Evolutionary conservation across 2,888 invertebrate genomes (phyloP).

Genomic region (Pogonocherus hispidulus): DNA sequence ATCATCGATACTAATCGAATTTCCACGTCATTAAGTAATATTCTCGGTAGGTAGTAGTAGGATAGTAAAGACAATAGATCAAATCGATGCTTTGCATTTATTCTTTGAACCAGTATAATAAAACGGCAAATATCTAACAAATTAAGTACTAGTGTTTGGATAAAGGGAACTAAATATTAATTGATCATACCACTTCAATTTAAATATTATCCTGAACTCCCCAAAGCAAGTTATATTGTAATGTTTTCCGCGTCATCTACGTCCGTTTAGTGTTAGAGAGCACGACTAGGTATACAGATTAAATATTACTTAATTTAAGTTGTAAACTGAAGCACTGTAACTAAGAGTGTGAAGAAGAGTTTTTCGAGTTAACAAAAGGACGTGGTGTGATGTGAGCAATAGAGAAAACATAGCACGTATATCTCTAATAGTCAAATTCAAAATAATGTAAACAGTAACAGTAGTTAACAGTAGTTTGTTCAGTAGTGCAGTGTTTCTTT

Average conservation of each 20-base stretch:
- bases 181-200: too few relatives aligned
- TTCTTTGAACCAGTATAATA: too few relatives aligned
- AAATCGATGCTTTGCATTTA: too few relatives aligned
- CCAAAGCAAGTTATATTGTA: background rate
- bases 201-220: background rate
- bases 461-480: too few relatives aligned
- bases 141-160: too few relatives aligned
- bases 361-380: slow-evolving; percentile 2
- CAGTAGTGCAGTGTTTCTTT: too few relatives aligned
- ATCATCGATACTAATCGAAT: too few relatives aligned
- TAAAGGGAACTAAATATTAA: background rate
- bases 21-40: too few relatives aligned
- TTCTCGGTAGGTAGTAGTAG: too few relatives aligned
- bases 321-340: slow-evolving; percentile 1
- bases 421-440: background rate
- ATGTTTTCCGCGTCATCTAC: slow-evolving; percentile 1
- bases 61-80: too few relatives aligned
- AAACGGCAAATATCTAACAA: too few relatives aligned
- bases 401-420: background rate
- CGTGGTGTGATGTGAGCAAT: background rate
- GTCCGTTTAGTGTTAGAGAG: background rate
- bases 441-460: slow-evolving; percentile 5
- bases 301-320: slow-evolving; percentile 19
- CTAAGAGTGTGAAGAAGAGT: slow-evolving; percentile 5
- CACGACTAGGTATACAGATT: background rate